A percentile compares a stretch with the other conserved stretches of the same genome.
These are phyloP conservation scores for Meta bourneti DNA, from an alignment of 2,888 invertebrate species.

Conservation along the genomic window DNA sequence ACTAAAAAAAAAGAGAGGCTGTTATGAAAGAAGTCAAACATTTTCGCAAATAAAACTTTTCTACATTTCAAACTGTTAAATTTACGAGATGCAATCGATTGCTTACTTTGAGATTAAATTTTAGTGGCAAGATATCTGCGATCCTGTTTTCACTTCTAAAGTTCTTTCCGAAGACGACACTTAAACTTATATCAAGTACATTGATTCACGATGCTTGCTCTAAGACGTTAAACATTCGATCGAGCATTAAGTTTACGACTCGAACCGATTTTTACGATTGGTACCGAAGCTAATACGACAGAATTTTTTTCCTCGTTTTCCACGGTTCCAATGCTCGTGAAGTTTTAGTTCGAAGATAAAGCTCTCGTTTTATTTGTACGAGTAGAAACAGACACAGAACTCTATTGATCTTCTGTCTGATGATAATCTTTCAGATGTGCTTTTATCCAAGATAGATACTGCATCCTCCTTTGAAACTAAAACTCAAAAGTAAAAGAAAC, in stretches of 20 bases:
- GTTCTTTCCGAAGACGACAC: background rate
- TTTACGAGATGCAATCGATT: no score
- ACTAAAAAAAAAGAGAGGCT: no score
- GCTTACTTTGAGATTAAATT: no score
- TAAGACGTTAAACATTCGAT: constrained; percentile 37
- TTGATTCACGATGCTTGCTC: background rate
- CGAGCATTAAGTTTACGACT: constrained; percentile 47
- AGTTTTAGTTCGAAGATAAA: constrained; percentile 41
- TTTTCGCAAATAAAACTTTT: no score
- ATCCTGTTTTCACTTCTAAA: background rate
- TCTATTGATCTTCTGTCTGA: constrained; percentile 36
- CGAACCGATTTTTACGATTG: constrained; percentile 42
- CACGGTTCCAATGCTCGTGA: background rate
- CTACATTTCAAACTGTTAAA: no score
- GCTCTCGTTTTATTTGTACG: constrained; percentile 12
- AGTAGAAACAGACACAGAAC: constrained; percentile 9
- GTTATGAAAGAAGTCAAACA: no score
- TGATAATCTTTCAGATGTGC: constrained; percentile 3
- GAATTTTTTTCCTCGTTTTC: background rate
- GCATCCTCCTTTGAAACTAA: background rate
- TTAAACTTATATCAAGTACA: background rate
- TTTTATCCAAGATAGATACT: constrained; percentile 27
- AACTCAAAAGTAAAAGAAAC: constrained; percentile 8
- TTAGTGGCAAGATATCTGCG: no score
- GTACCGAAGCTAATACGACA: constrained; percentile 29